Percentiles rank a stretch among this genome's conserved stretches.
Evolutionary conservation across 2,113 vertebrate species (phyloP).

Genomic region (Seriola aureovittata): DNA sequence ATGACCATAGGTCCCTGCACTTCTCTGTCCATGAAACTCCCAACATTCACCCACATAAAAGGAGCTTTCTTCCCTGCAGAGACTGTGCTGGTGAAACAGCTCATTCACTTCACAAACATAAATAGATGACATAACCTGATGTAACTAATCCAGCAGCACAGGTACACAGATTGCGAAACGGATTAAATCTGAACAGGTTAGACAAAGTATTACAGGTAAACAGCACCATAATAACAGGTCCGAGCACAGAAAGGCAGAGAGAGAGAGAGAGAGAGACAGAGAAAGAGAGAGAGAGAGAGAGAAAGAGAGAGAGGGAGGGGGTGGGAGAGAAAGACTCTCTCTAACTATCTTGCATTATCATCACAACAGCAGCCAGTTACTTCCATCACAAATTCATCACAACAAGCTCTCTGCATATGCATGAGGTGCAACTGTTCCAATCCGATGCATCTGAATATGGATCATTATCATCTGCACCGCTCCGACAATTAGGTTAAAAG

Average conservation of each 20-base stretch:
- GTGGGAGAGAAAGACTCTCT: not conserved
- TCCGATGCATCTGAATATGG: not conserved
- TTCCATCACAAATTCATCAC: conserved; percentile 57
- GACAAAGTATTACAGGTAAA: conserved; percentile 67
- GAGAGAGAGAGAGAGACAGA: conserved; percentile 12
- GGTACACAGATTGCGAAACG: conserved; percentile 49
- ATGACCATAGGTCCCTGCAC: not conserved
- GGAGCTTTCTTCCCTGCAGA: not conserved
- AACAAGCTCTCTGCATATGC: conserved; percentile 56
- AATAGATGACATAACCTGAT: conserved; percentile 40
- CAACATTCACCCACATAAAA: not conserved
- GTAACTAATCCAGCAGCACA: conserved; percentile 35
- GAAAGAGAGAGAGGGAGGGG: conserved; percentile 10
- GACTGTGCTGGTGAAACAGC: conserved; percentile 5
- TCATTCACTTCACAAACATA: not conserved
- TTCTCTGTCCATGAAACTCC: not conserved
- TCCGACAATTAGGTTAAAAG: not conserved
- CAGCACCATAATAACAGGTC: conserved; percentile 61
- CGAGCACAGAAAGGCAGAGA: not conserved
- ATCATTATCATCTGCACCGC: not conserved
- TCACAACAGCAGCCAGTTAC: conserved; percentile 70
- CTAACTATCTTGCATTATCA: conserved; percentile 71
- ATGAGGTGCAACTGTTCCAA: conserved; percentile 21
- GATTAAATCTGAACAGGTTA: conserved; percentile 63
- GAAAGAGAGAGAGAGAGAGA: not conserved